Evolutionary conservation across 2,113 vertebrate genomes (phyloP).

Genomic region (Zosterops pallidus): DNA sequence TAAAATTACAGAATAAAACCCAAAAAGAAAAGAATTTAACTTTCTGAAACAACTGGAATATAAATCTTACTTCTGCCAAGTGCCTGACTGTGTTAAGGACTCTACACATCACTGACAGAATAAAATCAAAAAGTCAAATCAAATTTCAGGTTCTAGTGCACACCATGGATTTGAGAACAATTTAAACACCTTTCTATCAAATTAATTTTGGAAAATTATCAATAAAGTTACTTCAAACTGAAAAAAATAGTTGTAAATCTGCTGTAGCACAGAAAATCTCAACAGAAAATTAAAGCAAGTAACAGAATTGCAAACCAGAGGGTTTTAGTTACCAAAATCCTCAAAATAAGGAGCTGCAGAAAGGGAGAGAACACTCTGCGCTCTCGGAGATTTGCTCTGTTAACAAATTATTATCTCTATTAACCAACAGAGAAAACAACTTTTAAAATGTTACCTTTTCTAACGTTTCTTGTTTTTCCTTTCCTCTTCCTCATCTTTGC

Average conservation of each 20-base stretch:
- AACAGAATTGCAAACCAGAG: background rate
- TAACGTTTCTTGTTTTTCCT: conserved; percentile 29
- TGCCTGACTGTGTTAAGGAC: background rate
- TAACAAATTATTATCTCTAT: too few species aligned
- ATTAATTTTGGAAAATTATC: background rate
- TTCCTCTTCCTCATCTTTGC: conserved; percentile 39
- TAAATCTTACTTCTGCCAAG: background rate
- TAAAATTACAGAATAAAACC: background rate
- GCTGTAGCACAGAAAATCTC: background rate
- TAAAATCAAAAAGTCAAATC: background rate
- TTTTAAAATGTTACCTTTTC: conserved; percentile 64
- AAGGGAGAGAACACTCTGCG: background rate
- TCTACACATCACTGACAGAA: background rate
- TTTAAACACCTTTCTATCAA: background rate
- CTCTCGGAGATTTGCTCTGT: background rate
- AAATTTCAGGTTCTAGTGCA: background rate
- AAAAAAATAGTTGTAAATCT: background rate
- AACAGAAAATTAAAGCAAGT: background rate
- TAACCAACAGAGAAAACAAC: background rate
- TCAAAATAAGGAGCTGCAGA: background rate
- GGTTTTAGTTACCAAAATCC: background rate
- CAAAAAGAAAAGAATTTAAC: background rate
- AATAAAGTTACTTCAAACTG: background rate
- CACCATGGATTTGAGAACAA: background rate
- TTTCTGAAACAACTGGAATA: background rate